phyloP scores from a whole-genome alignment of 2,888 invertebrate species.

The Himalopsyche anomala region DNA sequence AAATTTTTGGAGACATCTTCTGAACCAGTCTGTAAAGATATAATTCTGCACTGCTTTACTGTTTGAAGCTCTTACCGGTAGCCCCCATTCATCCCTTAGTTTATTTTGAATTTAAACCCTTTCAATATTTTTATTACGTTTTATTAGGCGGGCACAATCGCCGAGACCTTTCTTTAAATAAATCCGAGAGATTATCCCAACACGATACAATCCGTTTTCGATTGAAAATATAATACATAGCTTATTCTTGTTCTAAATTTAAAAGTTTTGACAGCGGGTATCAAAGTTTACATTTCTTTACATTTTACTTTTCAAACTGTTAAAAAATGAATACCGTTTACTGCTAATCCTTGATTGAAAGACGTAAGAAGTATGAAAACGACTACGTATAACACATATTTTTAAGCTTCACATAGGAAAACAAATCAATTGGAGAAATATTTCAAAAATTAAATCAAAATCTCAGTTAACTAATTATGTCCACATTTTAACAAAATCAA shows the following conservation, averaged over 20 bases:
- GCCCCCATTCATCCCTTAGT: slow-evolving; percentile 26
- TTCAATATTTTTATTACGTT: slow-evolving; percentile 48
- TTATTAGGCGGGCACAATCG: slow-evolving; percentile 49
- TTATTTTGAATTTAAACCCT: slow-evolving; percentile 58
- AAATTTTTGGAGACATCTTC: neutral
- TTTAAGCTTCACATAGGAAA: no score
- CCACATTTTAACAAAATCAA: no score
- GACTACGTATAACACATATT: no score
- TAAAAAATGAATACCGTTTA: no score
- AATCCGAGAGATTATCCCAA: slow-evolving; percentile 52
- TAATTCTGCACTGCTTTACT: neutral
- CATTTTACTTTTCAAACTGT: no score
- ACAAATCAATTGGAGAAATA: no score
- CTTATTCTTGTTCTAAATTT: slow-evolving; percentile 46
- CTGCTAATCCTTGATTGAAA: no score
- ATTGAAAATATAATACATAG: slow-evolving; percentile 6
- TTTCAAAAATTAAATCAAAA: no score
- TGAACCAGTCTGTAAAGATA: neutral
- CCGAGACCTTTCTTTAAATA: slow-evolving; percentile 27
- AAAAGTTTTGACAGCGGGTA: slow-evolving; percentile 34
- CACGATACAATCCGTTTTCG: slow-evolving; percentile 46
- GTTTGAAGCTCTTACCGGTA: neutral
- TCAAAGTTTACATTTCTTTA: neutral
- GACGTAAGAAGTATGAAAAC: no score
- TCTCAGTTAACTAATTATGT: no score